Conservation (phyloP, 2,888 invertebrate genomes). For the Galeopsomyia nigrocyanea region DNA sequence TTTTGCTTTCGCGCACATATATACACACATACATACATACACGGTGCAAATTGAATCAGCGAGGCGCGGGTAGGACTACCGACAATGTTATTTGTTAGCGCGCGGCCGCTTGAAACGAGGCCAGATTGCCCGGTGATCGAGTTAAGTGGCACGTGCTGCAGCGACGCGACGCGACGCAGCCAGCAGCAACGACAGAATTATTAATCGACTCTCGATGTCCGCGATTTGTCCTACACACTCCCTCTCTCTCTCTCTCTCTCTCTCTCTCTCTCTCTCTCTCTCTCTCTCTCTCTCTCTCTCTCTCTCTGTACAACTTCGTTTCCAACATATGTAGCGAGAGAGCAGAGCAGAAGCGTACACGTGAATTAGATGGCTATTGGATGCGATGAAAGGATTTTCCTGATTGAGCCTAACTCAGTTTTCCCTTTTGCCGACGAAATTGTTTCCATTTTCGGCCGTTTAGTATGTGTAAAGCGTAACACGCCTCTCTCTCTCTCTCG, state of each 20-base stretch:
- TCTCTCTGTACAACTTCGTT: constrained; percentile 3
- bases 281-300: background rate
- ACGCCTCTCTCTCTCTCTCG: too few relatives aligned
- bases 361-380: background rate
- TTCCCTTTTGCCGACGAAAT: background rate
- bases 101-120: constrained; percentile 67
- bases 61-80: constrained; percentile 27
- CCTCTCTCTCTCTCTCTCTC: constrained; percentile 9
- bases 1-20: background rate
- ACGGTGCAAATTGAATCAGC: constrained; percentile 40
- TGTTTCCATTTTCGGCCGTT: constrained; percentile 11
- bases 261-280: background rate
- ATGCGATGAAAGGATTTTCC: constrained; percentile 27
- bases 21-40: too few relatives aligned
- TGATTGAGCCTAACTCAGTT: constrained; percentile 31
- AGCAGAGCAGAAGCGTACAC: background rate
- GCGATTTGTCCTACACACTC: constrained; percentile 15
- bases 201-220: constrained; percentile 38
- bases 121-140: constrained; percentile 69
- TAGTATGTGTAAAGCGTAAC: background rate
- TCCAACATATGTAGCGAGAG: constrained; percentile 1
- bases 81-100: constrained; percentile 68
- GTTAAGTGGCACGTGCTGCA: constrained; percentile 68
- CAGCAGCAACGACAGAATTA: constrained; percentile 1
- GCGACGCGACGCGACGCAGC: background rate